phyloP scores from a whole-genome alignment of 2,888 invertebrate species.

The Drosophila flavopinicola region DNA sequence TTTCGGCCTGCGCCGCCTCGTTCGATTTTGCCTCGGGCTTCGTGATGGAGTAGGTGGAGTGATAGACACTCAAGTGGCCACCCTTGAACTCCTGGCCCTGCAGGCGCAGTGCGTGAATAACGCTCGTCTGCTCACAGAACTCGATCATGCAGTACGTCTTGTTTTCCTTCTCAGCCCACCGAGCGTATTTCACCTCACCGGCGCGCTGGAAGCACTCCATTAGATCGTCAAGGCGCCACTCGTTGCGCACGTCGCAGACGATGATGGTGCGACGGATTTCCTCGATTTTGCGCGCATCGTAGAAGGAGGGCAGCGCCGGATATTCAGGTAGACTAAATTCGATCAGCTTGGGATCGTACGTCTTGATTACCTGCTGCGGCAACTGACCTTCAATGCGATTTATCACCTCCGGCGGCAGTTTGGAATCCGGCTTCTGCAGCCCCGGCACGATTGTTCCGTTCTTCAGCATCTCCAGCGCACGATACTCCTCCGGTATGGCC shows the following conservation, averaged over 20 bases:
- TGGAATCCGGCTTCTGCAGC: slow-evolving; percentile 91
- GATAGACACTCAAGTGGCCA: slow-evolving; percentile 89
- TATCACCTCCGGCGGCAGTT: slow-evolving; percentile 94
- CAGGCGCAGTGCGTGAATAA: slow-evolving; percentile 93
- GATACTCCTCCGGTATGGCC: slow-evolving; percentile 97
- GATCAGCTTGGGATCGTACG: slow-evolving; percentile 94
- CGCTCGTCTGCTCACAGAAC: slow-evolving; percentile 95
- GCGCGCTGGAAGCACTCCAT: slow-evolving; percentile 93
- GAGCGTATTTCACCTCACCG: slow-evolving; percentile 97
- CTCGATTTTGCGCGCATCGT: slow-evolving; percentile 95
- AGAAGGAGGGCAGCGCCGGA: slow-evolving; percentile 94
- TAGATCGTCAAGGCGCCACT: slow-evolving; percentile 91
- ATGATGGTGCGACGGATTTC: slow-evolving; percentile 97
- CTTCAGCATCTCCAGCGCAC: slow-evolving; percentile 95
- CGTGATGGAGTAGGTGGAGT: slow-evolving; percentile 95
- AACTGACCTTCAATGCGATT: slow-evolving; percentile 94
- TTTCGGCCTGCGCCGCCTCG: slow-evolving; percentile 97
- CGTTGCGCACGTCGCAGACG: slow-evolving; percentile 91
- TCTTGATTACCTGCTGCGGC: slow-evolving; percentile 93
- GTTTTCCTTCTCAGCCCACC: slow-evolving; percentile 94
- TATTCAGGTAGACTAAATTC: slow-evolving; percentile 94
- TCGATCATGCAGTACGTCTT: slow-evolving; percentile 94
- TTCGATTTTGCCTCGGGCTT: slow-evolving; percentile 98
- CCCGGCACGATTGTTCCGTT: slow-evolving; percentile 96
- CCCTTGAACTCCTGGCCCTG: slow-evolving; percentile 92